Evolutionary conservation across 2,888 invertebrate genomes (phyloP), one percentile per base, ranked within the genome.

Genomic region (Nomada fucata): DNA sequence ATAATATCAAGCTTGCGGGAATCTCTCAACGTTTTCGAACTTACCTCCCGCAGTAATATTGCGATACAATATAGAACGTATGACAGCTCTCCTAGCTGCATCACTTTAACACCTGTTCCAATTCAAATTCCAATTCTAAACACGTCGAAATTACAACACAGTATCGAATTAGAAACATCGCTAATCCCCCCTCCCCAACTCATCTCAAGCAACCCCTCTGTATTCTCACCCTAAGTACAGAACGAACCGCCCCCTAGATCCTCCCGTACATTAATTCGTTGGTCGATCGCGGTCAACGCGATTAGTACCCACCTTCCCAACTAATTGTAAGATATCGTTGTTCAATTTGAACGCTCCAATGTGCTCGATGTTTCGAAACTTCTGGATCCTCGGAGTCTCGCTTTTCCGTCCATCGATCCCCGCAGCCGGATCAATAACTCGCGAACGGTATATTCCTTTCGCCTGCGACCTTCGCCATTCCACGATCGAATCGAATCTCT

Each of bases 401-500:
- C 13, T 65, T 71, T 70, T 26, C 67, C 72, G 67, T 74, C 53
- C 68, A 36, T 83, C 79, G 76, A 76, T 78, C 73, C 29, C 44
- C 44, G 13, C 11, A 68, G 20, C 68, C 18, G 79, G 75, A 71
- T 85, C 82, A 76, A 80, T 87, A 85, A 85, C 76, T 85, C 73
- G 82, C 74, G 55, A 87, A 79, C 79, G 79, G 77, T 73, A 76
- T 74, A 83, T 64, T 73, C 88, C 86, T 83, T 86, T 87, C 85
- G 76, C 80, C 59, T 57, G 47, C 83, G 86, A 87, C 86, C 88
- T 86, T 88, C 88, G 88, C 88, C 88, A 79, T 86, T 86, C 85
- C 82, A 71, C 86, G 75, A 88, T 88, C 88, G 88, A 86, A 87
- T 86, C 83, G 88, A 85, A 85, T 86, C 86, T 86, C 86, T 79